These are phyloP conservation scores for Gastracanthus pulcherrimus DNA, from an alignment of 2,888 invertebrate species.

Conservation along the genomic window DNA sequence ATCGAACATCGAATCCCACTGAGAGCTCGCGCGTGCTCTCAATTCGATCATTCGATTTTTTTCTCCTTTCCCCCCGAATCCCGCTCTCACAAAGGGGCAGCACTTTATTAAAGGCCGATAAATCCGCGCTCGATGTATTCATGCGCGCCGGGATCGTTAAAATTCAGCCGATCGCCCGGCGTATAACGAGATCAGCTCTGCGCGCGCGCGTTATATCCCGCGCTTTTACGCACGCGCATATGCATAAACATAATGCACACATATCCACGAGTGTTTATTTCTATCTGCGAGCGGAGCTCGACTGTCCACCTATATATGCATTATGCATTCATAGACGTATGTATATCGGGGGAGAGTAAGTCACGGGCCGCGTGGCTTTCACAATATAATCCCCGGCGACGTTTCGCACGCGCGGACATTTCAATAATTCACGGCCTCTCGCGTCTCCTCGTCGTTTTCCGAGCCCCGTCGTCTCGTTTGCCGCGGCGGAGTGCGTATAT, in stretches of 20 bases:
- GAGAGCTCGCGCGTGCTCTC: background rate
- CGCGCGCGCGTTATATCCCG: too few relatives aligned
- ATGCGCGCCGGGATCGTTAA: conserved; percentile 40
- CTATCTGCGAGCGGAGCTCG: too few relatives aligned
- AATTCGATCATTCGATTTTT: background rate
- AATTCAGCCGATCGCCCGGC: conserved; percentile 33
- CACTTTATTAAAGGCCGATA: conserved; percentile 45
- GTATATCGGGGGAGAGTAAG: background rate
- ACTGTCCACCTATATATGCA: conserved; percentile 1
- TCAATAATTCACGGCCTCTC: conserved; percentile 49
- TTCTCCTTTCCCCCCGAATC: background rate
- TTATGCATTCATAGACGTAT: conserved; percentile 46
- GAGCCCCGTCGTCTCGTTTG: background rate
- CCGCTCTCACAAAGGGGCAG: conserved; percentile 10
- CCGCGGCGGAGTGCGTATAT: too few relatives aligned
- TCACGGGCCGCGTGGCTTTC: conserved; percentile 26
- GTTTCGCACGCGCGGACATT: conserved; percentile 45
- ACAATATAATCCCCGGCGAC: conserved; percentile 44
- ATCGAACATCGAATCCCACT: background rate
- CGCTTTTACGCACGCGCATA: background rate
- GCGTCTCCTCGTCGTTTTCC: background rate
- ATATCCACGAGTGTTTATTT: conserved; percentile 25
- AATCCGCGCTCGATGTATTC: conserved; percentile 30
- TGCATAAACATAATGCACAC: background rate
- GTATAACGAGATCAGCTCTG: conserved; percentile 43